Evolutionary conservation across 2,797 vertebrate species (phyloP).

Genomic region (Macropus fuliginosus): DNA sequence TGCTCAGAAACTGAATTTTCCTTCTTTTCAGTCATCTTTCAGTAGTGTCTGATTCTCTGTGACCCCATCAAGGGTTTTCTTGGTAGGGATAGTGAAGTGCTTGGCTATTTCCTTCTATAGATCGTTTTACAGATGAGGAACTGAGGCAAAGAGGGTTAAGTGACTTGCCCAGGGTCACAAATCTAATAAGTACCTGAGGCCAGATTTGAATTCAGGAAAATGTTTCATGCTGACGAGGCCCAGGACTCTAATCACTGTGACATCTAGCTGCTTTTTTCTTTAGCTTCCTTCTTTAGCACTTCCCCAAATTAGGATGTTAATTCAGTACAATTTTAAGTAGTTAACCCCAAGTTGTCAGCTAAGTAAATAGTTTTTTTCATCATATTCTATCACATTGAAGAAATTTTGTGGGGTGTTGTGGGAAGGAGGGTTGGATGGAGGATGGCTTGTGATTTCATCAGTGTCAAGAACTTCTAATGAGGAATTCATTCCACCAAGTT

Average conservation of each 20-base stretch:
- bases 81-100: neutral
- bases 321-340: neutral
- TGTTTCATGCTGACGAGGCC: neutral
- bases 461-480: neutral
- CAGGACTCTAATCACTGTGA: neutral
- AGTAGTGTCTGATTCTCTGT: neutral
- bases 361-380: neutral
- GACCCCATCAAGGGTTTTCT: neutral
- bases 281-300: neutral
- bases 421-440: neutral
- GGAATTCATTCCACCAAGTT: neutral
- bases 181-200: neutral
- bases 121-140: neutral
- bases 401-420: neutral
- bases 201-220: neutral
- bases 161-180: neutral
- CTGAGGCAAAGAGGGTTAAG: neutral
- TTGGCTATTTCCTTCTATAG: neutral
- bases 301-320: neutral
- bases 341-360: neutral
- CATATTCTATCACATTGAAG: neutral
- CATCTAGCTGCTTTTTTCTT: neutral
- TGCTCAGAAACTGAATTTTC: neutral
- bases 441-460: neutral
- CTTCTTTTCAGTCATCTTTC: neutral